Conservation (phyloP, 64 coral and sea anemone genomes). For the Astreopora myriophthalma region DNA sequence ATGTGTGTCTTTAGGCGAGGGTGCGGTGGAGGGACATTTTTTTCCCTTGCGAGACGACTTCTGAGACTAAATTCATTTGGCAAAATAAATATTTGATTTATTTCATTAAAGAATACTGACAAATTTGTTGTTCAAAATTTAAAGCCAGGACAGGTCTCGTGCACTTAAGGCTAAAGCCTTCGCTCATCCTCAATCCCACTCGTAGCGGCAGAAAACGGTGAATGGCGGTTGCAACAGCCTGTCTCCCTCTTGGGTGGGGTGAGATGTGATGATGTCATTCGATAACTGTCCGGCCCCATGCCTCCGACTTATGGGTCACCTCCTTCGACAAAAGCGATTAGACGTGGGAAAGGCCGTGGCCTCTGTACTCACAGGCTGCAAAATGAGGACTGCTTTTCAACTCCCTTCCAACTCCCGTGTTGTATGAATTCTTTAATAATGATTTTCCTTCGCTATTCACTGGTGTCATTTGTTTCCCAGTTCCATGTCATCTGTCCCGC, state of each 20-base stretch:
- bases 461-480: constrained; percentile 36
- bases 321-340: too few species aligned
- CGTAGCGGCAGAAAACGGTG: too few species aligned
- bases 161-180: too few species aligned
- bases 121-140: neutral
- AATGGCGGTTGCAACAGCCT: too few species aligned
- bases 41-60: too few species aligned
- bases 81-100: neutral
- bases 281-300: neutral
- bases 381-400: too few species aligned
- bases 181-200: too few species aligned
- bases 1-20: too few species aligned
- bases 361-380: neutral
- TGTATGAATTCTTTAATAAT: neutral
- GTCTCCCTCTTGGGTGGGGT: too few species aligned
- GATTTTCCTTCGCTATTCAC: neutral
- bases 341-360: neutral
- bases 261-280: neutral
- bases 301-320: too few species aligned
- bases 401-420: too few species aligned
- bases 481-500: constrained; percentile 76
- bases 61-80: neutral
- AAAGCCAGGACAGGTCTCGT: neutral
- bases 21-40: too few species aligned
- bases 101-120: neutral